Evolutionary conservation across 2,888 invertebrate species (phyloP).

Genomic region (Nesidiocoris tenuis): DNA sequence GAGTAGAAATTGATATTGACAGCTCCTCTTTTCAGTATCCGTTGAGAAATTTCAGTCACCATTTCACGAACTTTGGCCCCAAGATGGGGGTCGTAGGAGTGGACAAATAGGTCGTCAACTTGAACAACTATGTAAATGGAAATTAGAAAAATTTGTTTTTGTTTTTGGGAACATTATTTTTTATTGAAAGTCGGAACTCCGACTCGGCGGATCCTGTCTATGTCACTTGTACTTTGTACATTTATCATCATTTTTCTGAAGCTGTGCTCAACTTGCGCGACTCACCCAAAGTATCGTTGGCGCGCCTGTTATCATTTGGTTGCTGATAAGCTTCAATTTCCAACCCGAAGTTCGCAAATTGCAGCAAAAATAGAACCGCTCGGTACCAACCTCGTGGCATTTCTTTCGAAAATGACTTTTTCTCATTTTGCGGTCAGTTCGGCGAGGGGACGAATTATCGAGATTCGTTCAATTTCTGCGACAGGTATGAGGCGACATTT

Average conservation of each 20-base stretch:
- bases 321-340: neutral
- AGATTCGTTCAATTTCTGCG: no score
- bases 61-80: conserved; percentile 1
- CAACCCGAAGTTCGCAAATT: neutral
- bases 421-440: neutral
- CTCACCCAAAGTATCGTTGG: neutral
- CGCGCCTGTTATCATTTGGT: neutral
- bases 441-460: neutral
- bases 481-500: no score
- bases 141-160: no score
- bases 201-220: no score
- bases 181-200: no score
- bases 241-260: no score
- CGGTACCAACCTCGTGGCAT: neutral
- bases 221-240: no score
- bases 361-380: neutral
- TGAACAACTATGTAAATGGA: conserved; percentile 11
- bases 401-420: neutral
- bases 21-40: conserved; percentile 28
- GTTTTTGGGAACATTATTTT: no score
- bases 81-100: neutral
- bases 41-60: conserved; percentile 8
- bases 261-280: no score
- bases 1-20: conserved; percentile 15
- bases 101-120: neutral